Evolutionary conservation across 2,888 invertebrate species (phyloP).

Genomic region (Drosophila bunnanda): DNA sequence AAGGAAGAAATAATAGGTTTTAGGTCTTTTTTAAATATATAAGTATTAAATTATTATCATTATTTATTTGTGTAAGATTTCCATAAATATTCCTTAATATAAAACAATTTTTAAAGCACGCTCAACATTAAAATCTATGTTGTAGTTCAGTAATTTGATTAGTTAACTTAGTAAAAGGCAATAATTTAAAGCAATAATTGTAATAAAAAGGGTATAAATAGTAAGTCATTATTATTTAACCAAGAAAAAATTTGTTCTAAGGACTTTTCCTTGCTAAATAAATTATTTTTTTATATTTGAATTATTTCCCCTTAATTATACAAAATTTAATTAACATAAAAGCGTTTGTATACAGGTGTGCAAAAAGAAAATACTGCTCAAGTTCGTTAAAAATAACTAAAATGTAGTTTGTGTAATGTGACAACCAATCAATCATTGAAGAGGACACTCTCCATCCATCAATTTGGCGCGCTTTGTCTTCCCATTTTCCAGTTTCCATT

Average conservation of each 20-base stretch:
- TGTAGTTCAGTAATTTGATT: no score
- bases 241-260: no score
- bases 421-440: constrained; percentile 1
- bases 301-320: neutral
- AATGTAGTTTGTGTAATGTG: neutral
- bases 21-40: no score
- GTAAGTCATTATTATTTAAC: no score
- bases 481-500: neutral
- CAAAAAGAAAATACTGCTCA: neutral
- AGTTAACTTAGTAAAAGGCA: no score
- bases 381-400: neutral
- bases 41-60: neutral
- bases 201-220: no score
- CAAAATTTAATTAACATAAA: neutral
- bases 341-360: neutral
- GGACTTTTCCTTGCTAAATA: neutral
- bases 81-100: neutral
- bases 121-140: no score
- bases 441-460: neutral
- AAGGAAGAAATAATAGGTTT: no score
- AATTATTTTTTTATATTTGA: neutral
- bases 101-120: no score
- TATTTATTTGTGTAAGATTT: no score
- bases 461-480: neutral
- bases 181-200: no score